Evolutionary conservation across 2,888 invertebrate species (phyloP), one percentile per base, ranked within the genome.

Genomic region (Caenorhabditis plicata): DNA sequence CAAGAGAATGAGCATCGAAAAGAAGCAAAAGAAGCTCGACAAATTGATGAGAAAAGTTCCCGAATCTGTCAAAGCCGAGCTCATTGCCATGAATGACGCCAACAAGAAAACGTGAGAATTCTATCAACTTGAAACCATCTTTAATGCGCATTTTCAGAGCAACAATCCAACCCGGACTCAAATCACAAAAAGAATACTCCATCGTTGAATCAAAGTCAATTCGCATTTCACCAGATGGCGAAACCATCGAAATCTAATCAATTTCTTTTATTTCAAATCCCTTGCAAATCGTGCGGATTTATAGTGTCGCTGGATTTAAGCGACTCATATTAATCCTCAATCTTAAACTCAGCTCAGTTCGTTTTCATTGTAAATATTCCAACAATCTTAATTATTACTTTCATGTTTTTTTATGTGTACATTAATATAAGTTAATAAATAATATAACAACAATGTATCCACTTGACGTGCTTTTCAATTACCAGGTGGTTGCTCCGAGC

Each of bases 331-430:
- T n/a, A n/a, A n/a, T n/a, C n/a, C n/a, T n/a, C n/a, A n/a, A n/a
- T n/a, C n/a, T n/a, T n/a, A n/a, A n/a, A n/a, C n/a, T 43, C 48
- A 49, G 58, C 58, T 58, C 58, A 58, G 58, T 58, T 58, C 52
- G 47, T 44, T 44, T 33, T 47, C 35, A 15, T 17, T 38, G 27
- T 40, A 8, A 27, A 8, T 40, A 22, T 27, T 17, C 27, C n/a
- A 3, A 17, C 5, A 3, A 38, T 38, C n/a, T n/a, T n/a, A n/a
- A n/a, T n/a, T n/a, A n/a, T n/a, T n/a, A n/a, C n/a, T n/a, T n/a
- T n/a, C n/a, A n/a, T n/a, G n/a, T n/a, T n/a, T n/a, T n/a, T n/a
- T n/a, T n/a, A n/a, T n/a, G n/a, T n/a, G n/a, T n/a, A n/a, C n/a
- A n/a, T n/a, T n/a, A n/a, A n/a, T n/a, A n/a, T n/a, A n/a, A n/a